These are phyloP conservation scores for Drosophila pandora DNA, from an alignment of 1,140 invertebrate genomes.

Conservation along the genomic window DNA sequence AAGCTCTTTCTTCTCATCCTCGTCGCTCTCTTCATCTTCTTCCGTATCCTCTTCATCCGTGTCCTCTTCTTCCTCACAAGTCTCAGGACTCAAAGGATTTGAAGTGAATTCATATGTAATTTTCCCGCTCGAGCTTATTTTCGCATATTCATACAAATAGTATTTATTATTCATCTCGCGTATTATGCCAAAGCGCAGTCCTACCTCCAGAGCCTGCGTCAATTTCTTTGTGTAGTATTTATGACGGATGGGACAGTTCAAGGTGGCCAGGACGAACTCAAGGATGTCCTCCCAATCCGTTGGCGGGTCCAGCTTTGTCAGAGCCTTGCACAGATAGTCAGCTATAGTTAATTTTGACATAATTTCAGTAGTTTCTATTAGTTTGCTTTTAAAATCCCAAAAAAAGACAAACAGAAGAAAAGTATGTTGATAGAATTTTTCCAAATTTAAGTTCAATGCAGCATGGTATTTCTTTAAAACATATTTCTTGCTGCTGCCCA, in stretches of 20 bases:
- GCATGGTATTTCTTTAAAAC: conserved; percentile 16
- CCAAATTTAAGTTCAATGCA: conserved; percentile 11
- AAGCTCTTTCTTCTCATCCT: neutral
- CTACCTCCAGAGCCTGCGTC: conserved; percentile 31
- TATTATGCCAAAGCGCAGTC: conserved; percentile 48
- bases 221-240: conserved; percentile 28
- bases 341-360: conserved; percentile 27
- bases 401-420: neutral
- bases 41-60: neutral
- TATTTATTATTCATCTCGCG: conserved; percentile 37
- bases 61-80: neutral
- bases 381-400: neutral
- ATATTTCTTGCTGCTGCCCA: neutral
- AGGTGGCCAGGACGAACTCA: conserved; percentile 7
- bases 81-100: neutral
- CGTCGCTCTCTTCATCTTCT: neutral
- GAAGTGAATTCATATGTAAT: conserved; percentile 21
- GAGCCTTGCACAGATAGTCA: conserved; percentile 22
- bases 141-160: conserved; percentile 55
- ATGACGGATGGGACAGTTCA: neutral
- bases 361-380: neutral
- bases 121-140: conserved; percentile 8
- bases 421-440: neutral
- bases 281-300: conserved; percentile 31
- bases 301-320: conserved; percentile 33